Evolutionary conservation across 2,797 vertebrate genomes (phyloP).

Genomic region (Hyperoplus lanceolatus): DNA sequence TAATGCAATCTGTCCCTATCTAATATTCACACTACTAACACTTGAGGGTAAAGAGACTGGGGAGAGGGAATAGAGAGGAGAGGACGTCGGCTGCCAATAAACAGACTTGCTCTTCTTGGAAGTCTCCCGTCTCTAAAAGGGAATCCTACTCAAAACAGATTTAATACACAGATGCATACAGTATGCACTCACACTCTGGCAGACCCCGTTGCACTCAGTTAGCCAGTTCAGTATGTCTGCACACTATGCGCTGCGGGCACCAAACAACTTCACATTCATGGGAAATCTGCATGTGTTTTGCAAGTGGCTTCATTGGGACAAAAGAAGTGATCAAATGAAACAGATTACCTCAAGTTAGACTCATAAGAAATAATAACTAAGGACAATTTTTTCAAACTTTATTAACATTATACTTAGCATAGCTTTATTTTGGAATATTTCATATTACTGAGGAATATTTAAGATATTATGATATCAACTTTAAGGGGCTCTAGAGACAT

Average conservation of each 20-base stretch:
- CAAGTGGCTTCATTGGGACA: neutral
- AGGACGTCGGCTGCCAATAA: slow-evolving; percentile 27
- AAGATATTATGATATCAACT: neutral
- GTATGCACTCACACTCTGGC: neutral
- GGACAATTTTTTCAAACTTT: neutral
- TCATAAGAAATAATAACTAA: neutral
- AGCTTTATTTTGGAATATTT: neutral
- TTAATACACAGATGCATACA: slow-evolving; percentile 3
- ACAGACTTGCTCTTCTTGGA: slow-evolving; percentile 42
- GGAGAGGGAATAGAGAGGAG: slow-evolving; percentile 13
- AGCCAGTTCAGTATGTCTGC: neutral
- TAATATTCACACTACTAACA: slow-evolving; percentile 74
- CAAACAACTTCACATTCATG: neutral
- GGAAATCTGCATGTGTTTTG: neutral
- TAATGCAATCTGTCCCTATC: slow-evolving; percentile 80
- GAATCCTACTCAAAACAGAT: slow-evolving; percentile 33
- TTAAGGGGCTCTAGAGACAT: neutral
- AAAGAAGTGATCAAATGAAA: neutral
- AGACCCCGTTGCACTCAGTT: neutral
- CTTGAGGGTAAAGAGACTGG: slow-evolving; percentile 45
- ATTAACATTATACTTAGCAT: neutral
- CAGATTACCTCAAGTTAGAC: neutral
- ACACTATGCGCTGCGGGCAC: neutral
- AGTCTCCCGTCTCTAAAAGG: slow-evolving; percentile 42
- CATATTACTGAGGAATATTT: neutral